A percentile compares a stretch with the other conserved stretches of the same genome.
Evolutionary conservation across 23 tunicate species (phyloP).

Genomic region (Phallusia fumigata): DNA sequence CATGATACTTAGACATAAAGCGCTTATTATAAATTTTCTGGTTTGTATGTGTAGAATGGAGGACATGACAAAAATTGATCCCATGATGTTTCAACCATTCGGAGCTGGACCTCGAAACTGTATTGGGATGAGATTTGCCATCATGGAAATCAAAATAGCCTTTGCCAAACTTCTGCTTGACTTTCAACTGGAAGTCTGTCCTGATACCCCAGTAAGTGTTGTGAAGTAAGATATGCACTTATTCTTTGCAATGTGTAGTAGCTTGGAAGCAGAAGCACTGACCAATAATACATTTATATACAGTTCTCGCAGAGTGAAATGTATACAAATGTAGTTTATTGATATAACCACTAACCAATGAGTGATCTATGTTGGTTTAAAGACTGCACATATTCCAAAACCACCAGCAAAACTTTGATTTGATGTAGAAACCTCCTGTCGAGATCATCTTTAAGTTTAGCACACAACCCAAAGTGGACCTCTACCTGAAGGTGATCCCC

Average conservation of each 20-base stretch:
- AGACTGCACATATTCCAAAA: not conserved
- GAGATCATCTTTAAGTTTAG: not conserved
- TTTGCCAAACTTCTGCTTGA: constrained; percentile 42
- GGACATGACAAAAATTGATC: constrained; percentile 82
- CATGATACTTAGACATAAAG: too few species aligned
- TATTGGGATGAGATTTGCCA: constrained; percentile 53
- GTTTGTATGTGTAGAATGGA: constrained; percentile 42
- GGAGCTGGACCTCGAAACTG: constrained; percentile 75
- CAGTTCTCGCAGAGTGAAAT: not conserved
- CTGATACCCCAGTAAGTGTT: constrained; percentile 55
- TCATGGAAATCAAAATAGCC: constrained; percentile 57
- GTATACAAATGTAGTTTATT: not conserved
- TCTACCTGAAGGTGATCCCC: not conserved
- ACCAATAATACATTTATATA: not conserved
- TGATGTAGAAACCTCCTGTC: not conserved
- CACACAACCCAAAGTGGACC: not conserved
- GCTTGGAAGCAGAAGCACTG: not conserved
- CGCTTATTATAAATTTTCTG: too few species aligned
- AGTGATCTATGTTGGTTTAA: not conserved
- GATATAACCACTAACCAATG: too few species aligned
- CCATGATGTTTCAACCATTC: constrained; percentile 62
- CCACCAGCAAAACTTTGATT: not conserved
- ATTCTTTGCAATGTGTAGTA: too few species aligned
- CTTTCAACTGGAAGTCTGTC: constrained; percentile 50
- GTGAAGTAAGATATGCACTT: not conserved